Base-by-base conservation (phyloP, 2,888 invertebrate species). In the Sylvicola cinctus region DNA sequence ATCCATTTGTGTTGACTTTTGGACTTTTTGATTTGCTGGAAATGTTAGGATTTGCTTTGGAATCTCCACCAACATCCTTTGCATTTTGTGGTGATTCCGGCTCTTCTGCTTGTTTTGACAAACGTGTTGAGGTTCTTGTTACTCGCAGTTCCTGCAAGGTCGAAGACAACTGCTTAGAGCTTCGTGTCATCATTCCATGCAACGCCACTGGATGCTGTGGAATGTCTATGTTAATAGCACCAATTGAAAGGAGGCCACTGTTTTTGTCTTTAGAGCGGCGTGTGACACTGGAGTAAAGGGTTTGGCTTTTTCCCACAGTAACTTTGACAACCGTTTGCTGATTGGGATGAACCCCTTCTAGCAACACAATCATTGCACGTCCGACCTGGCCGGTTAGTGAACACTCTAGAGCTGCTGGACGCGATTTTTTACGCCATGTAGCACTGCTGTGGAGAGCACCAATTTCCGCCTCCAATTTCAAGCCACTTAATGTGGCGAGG, bases 141-240 rank as follows among this genome's bases (percentile, higher is more conserved):
- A 84, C 84, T 23, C 85, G 66, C 34, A 87, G 54, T 59, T 87
- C 84, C 63, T 91, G 91, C 35, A 95, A 60, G 0, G 93, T 95
- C 11, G 81, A 81, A 6, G 90, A 90, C 29, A 95, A 63, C 49
- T 93, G 87, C 42, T 88, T 78, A 40, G 88, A 87, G 41, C 90
- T 87, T 44, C 95, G 68, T 0, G 88, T 88, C 73, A 98, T 91
- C 80, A 98, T 95, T 33, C 93, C 95, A 58, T 98, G 96, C 44
- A 98, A 62, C 6, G 87, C 91, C 1, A 95, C 91, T 0, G 96
- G 96, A 62, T 96, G 95, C 58, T 96, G 95, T 3, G 98, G 96
- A 49, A 98, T 88, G 56, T 95, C 93, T 36, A 95, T 78, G 41
- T 83, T 74, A 2, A 95, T 78, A 11, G 80, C 78, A 2, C 93